These are phyloP conservation scores for Pelusios castaneus DNA, from an alignment of 2,113 vertebrate genomes.

Conservation along the genomic window DNA sequence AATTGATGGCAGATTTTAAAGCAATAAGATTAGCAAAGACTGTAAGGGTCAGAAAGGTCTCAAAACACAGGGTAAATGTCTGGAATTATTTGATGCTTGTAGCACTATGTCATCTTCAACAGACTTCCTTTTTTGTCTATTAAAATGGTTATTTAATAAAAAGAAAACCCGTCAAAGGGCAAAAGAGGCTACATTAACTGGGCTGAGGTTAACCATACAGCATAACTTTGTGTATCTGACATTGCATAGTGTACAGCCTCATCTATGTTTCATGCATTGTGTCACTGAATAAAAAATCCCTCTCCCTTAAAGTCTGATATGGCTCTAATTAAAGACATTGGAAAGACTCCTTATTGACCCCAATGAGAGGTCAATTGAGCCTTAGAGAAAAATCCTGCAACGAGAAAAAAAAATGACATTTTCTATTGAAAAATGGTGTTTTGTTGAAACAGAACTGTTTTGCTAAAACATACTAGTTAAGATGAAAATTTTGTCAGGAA, in stretches of 20 bases:
- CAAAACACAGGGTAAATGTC: neutral
- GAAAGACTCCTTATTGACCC: neutral
- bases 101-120: neutral
- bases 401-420: neutral
- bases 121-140: neutral
- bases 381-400: neutral
- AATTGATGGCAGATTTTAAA: neutral
- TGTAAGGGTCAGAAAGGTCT: neutral
- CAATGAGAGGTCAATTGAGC: neutral
- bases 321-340: neutral
- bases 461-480: neutral
- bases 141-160: neutral
- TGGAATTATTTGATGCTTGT: neutral
- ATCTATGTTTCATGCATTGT: no score
- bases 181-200: no score
- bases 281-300: no score
- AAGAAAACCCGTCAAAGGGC: no score
- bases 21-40: neutral
- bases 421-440: neutral
- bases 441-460: neutral
- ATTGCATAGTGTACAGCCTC: no score
- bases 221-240: no score
- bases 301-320: neutral
- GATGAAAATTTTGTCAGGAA: neutral
- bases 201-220: no score